Evolutionary conservation across 2,113 vertebrate genomes (phyloP).

Genomic region (Castor canadensis): DNA sequence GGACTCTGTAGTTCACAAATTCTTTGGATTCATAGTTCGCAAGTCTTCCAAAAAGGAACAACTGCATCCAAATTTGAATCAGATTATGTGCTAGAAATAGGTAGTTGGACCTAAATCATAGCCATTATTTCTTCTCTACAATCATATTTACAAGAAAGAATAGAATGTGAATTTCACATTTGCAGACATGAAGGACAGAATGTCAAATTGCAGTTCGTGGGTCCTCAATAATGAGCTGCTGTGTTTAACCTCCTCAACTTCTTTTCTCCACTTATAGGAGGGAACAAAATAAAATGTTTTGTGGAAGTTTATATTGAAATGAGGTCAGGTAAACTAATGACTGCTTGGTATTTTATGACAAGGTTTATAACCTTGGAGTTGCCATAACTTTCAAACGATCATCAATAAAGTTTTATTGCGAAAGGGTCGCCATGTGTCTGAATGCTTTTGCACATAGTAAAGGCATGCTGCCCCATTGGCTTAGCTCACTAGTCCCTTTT

Average conservation of each 20-base stretch:
- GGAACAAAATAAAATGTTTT: conserved; percentile 81
- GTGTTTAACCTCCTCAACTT: conserved; percentile 53
- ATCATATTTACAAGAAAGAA: not conserved
- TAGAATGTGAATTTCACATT: conserved; percentile 11
- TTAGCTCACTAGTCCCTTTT: conserved; percentile 62
- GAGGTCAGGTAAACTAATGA: conserved; percentile 84
- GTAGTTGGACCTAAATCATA: not conserved
- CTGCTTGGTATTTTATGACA: conserved; percentile 82
- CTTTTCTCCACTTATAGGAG: conserved; percentile 67
- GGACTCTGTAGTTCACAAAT: not conserved
- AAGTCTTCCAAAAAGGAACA: conserved; percentile 21
- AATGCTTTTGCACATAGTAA: conserved; percentile 79
- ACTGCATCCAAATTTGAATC: not conserved
- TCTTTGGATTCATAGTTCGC: too few relatives aligned
- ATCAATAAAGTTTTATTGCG: conserved; percentile 83
- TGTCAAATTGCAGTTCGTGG: conserved; percentile 13
- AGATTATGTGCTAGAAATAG: conserved; percentile 11
- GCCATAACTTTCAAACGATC: conserved; percentile 83
- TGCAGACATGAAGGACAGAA: conserved; percentile 39
- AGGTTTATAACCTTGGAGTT: conserved; percentile 83
- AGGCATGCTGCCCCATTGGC: conserved; percentile 64
- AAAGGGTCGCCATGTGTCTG: conserved; percentile 81
- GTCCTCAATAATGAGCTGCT: conserved; percentile 52
- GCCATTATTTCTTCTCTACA: not conserved
- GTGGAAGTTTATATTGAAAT: conserved; percentile 83